Evolutionary conservation across 2,888 invertebrate genomes (phyloP).

Genomic region (Hydrotaea diabolus): DNA sequence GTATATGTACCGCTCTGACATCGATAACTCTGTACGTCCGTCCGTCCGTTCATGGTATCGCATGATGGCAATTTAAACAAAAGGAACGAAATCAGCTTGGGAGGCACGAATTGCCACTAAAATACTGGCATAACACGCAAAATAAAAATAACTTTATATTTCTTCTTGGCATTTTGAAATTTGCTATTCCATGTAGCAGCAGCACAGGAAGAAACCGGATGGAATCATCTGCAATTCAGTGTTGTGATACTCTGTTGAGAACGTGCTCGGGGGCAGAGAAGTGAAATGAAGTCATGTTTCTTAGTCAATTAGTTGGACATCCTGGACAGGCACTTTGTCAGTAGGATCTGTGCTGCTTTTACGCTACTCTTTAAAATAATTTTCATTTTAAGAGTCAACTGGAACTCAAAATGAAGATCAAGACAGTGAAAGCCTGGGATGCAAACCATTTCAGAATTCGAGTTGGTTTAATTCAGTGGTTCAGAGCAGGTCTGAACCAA

Average conservation of each 20-base stretch:
- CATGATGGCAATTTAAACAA: constrained; percentile 22
- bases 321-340: not conserved
- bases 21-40: not conserved
- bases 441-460: no score
- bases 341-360: no score
- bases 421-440: no score
- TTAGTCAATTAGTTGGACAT: not conserved
- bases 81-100: not conserved
- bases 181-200: not conserved
- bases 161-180: constrained; percentile 7
- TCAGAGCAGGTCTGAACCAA: no score
- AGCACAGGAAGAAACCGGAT: not conserved
- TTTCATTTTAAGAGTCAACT: no score
- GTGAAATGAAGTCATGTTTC: not conserved
- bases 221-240: not conserved
- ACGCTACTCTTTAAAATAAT: no score
- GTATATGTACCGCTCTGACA: not conserved
- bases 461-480: no score
- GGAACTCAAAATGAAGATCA: no score
- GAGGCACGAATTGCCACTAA: constrained; percentile 35
- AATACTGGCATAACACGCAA: constrained; percentile 36
- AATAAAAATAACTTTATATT: constrained; percentile 12
- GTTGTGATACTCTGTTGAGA: not conserved
- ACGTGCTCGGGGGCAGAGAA: not conserved
- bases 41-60: not conserved